Evolutionary conservation across 2,113 vertebrate species (phyloP).

Genomic region (Calonectris borealis): DNA sequence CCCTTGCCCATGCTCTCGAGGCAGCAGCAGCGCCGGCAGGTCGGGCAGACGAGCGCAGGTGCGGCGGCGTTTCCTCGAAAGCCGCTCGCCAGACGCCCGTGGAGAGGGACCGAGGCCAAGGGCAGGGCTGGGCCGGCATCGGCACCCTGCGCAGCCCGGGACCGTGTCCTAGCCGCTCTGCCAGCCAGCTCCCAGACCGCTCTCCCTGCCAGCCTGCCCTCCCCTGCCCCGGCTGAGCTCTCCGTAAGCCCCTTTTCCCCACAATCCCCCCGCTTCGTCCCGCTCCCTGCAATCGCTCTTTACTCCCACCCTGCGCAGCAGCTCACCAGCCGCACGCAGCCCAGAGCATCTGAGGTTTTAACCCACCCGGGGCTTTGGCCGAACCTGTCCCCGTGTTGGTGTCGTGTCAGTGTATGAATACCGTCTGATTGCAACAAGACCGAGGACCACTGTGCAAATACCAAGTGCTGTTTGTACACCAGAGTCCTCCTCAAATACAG

Average conservation of each 20-base stretch:
- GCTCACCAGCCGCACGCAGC: not conserved
- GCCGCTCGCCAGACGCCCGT: not conserved
- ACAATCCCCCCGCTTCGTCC: accelerated
- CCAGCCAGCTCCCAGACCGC: not conserved
- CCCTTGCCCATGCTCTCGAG: not conserved
- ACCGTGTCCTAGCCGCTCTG: accelerated
- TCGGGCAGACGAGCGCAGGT: not conserved
- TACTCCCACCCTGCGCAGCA: too few species aligned
- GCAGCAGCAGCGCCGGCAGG: not conserved
- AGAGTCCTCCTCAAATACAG: not conserved
- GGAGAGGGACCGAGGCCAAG: not conserved
- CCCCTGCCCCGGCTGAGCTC: not conserved
- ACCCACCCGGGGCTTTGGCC: not conserved
- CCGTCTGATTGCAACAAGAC: accelerated
- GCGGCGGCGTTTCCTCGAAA: not conserved
- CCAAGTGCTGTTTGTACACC: not conserved
- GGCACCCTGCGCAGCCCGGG: not conserved
- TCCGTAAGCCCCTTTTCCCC: not conserved
- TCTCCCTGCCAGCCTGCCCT: not conserved
- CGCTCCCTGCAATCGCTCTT: accelerated
- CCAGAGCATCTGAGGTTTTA: accelerated
- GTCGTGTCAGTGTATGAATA: accelerated
- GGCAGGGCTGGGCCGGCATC: not conserved
- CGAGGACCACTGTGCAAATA: not conserved
- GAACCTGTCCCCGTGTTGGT: accelerated